Percentiles rank a stretch among this genome's conserved stretches.
Evolutionary conservation across 2,797 vertebrate species (phyloP).

Genomic region (Neoniphon sammara): DNA sequence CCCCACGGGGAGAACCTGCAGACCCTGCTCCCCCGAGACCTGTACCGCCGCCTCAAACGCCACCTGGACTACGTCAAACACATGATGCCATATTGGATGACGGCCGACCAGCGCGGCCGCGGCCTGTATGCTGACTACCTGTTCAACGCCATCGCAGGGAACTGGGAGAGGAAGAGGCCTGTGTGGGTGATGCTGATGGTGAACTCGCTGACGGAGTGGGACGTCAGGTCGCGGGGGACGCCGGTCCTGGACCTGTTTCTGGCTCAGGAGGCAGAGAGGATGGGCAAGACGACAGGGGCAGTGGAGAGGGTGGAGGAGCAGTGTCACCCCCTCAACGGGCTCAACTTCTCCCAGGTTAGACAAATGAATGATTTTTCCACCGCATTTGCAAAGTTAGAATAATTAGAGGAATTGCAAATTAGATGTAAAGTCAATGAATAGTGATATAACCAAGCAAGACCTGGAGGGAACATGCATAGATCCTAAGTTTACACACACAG

Average conservation of each 20-base stretch:
- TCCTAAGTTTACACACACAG: background rate
- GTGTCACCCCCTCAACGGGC: constrained; percentile 90
- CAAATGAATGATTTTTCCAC: constrained; percentile 2
- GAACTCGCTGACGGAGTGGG: constrained; percentile 90
- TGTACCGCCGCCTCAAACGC: constrained; percentile 87
- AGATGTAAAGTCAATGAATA: no score
- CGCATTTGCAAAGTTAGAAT: constrained; percentile 35
- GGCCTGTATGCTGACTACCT: constrained; percentile 92
- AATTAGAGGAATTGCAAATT: constrained; percentile 12
- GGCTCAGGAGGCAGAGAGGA: constrained; percentile 89
- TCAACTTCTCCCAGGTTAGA: constrained; percentile 93
- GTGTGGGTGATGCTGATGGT: constrained; percentile 96
- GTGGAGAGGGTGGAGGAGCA: constrained; percentile 94
- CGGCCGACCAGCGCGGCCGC: constrained; percentile 88
- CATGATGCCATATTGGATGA: constrained; percentile 94
- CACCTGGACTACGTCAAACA: constrained; percentile 92
- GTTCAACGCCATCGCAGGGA: constrained; percentile 91
- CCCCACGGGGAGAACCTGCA: constrained; percentile 90
- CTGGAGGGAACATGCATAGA: constrained; percentile 11
- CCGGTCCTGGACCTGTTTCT: constrained; percentile 90
- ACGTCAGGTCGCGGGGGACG: constrained; percentile 87
- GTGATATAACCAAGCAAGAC: background rate
- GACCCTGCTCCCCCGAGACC: constrained; percentile 87
- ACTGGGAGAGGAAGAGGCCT: constrained; percentile 91
- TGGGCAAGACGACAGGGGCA: constrained; percentile 87